These are phyloP conservation scores for Platyura marginata DNA, from an alignment of 1,140 invertebrate genomes.

Conservation along the genomic window DNA sequence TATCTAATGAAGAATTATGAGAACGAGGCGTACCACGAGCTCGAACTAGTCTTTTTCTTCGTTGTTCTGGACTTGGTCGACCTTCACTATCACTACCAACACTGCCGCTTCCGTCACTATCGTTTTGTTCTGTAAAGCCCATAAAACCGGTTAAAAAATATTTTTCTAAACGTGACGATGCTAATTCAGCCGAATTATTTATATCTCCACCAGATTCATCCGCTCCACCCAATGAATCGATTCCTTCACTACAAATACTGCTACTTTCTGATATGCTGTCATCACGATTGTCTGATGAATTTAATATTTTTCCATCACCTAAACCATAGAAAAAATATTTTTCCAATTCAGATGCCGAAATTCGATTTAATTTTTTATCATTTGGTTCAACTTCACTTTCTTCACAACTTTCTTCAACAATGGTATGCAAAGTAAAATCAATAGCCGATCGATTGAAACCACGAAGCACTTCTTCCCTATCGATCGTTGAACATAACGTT, in stretches of 20 bases:
- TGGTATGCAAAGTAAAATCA: slow-evolving; percentile 82
- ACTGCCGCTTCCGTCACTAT: slow-evolving; percentile 69
- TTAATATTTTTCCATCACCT: slow-evolving; percentile 43
- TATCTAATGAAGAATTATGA: slow-evolving; percentile 61
- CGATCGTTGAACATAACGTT: slow-evolving; percentile 27
- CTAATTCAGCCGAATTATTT: slow-evolving; percentile 37
- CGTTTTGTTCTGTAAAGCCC: slow-evolving; percentile 48
- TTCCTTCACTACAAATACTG: slow-evolving; percentile 65
- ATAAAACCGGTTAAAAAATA: slow-evolving; percentile 77
- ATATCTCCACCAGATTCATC: slow-evolving; percentile 33
- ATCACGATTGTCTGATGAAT: slow-evolving; percentile 28
- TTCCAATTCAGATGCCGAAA: slow-evolving; percentile 65
- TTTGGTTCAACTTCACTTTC: slow-evolving; percentile 61
- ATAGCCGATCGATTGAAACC: slow-evolving; percentile 63
- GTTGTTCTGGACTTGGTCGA: slow-evolving; percentile 65
- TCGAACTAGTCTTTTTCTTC: slow-evolving; percentile 56
- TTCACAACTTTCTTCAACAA: slow-evolving; percentile 85
- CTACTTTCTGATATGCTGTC: slow-evolving; percentile 74
- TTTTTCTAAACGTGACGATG: slow-evolving; percentile 71
- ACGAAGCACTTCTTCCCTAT: slow-evolving; percentile 60
- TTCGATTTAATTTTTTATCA: slow-evolving; percentile 36
- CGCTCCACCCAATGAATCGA: slow-evolving; percentile 42
- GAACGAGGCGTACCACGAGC: slow-evolving; percentile 60
- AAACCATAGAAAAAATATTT: slow-evolving; percentile 82
- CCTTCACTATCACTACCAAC: slow-evolving; percentile 69